These are phyloP conservation scores for Synergus itoensis DNA, from an alignment of 2,888 invertebrate species.

Conservation along the genomic window DNA sequence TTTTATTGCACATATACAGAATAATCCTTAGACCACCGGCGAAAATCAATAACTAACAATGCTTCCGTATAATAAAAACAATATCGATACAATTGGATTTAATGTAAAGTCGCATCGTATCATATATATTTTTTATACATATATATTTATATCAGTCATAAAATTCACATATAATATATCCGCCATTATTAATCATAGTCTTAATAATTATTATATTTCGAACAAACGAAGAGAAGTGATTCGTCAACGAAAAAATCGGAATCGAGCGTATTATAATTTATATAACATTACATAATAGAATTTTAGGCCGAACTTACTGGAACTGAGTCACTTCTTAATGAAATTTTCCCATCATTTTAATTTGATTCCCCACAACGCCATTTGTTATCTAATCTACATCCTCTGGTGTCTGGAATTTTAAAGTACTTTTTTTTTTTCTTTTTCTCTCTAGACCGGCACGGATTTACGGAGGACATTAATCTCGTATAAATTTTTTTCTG, in stretches of 20 bases:
- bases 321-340: slow-evolving; percentile 1
- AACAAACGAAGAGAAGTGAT: slow-evolving; percentile 28
- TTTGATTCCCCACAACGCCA: neutral
- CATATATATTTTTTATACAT: slow-evolving; percentile 51
- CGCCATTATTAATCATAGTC: slow-evolving; percentile 41
- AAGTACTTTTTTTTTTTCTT: slow-evolving; percentile 5
- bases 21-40: slow-evolving; percentile 68
- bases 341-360: neutral
- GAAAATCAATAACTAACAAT: slow-evolving; percentile 68
- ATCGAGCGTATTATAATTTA: neutral
- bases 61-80: slow-evolving; percentile 61
- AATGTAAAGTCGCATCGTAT: slow-evolving; percentile 58
- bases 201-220: slow-evolving; percentile 35
- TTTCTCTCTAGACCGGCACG: slow-evolving; percentile 38
- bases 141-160: slow-evolving; percentile 60
- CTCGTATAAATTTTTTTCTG: neutral
- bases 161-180: slow-evolving; percentile 60
- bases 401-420: neutral
- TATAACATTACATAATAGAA: slow-evolving; percentile 9
- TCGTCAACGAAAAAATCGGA: slow-evolving; percentile 1
- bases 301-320: slow-evolving; percentile 34
- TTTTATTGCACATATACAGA: slow-evolving; percentile 74
- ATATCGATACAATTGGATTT: slow-evolving; percentile 54
- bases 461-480: slow-evolving; percentile 30
- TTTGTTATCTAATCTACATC: slow-evolving; percentile 3